These are phyloP conservation scores for Thecophora atra DNA, from an alignment of 2,888 invertebrate genomes.

Conservation along the genomic window DNA sequence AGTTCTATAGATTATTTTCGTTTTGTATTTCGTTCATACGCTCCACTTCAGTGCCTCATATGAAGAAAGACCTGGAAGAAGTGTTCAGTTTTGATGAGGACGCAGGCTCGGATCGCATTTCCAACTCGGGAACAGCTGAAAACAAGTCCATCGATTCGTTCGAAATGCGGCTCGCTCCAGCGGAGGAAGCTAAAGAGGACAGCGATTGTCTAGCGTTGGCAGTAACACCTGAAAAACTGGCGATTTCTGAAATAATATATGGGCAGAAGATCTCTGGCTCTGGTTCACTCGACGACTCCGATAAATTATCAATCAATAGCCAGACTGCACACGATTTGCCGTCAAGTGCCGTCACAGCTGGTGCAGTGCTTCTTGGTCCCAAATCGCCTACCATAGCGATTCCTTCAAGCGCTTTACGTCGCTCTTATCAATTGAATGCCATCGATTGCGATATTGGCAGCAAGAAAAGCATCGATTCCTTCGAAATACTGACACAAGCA, in stretches of 20 bases:
- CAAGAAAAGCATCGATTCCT: conserved; percentile 68
- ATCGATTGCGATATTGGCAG: conserved; percentile 74
- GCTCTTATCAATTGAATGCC: conserved; percentile 68
- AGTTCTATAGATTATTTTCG: neutral
- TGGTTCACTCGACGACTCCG: conserved; percentile 57
- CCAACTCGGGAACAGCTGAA: conserved; percentile 56
- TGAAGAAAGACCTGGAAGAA: conserved; percentile 67
- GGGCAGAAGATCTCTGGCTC: conserved; percentile 60
- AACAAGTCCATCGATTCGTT: conserved; percentile 66
- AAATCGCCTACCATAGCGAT: conserved; percentile 80
- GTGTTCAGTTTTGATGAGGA: conserved; percentile 77
- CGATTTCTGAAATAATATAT: conserved; percentile 66
- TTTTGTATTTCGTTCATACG: neutral
- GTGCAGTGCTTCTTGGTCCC: conserved; percentile 46
- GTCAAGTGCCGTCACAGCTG: conserved; percentile 41
- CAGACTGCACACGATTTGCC: conserved; percentile 53
- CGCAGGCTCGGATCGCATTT: conserved; percentile 52
- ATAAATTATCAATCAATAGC: conserved; percentile 59
- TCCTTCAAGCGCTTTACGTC: conserved; percentile 67
- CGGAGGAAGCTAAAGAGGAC: conserved; percentile 69
- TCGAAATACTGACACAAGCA: conserved; percentile 62
- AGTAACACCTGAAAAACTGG: conserved; percentile 67
- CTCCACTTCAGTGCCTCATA: conserved; percentile 21
- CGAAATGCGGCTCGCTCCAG: conserved; percentile 67
- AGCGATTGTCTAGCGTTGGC: conserved; percentile 61